Base-by-base conservation (phyloP, 2,113 vertebrate genomes). In the Turdus rufiventris region DNA sequence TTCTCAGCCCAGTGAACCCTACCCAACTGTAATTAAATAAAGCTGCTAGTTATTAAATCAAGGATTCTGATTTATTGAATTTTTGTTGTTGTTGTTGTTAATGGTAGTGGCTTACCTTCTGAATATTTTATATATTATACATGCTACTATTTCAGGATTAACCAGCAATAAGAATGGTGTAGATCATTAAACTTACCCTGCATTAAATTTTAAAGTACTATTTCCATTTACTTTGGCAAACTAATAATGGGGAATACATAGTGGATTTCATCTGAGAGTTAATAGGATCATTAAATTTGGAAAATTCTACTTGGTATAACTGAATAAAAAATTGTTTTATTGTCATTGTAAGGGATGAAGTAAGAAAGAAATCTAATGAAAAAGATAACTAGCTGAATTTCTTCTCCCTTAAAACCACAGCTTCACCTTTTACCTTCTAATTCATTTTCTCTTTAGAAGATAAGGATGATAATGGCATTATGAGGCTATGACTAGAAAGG, bases 221-320 rank as follows among this genome's bases (percentile, higher is more conserved):
- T 89, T 94, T 93, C 88, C 78, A 95, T 93, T 93, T 94, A 72
- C 67, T 93, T 91, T 95, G 88, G 82, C 85, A 95, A 94, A 93
- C 54, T 81, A 96, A 88, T 85, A 85, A 85, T 70, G 40, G 91
- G 54, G 74, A 93, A 87, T 81, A 91, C 53, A 87, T 66, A 74
- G 80, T 84, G 51, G 62, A 89, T 95, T 93, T 93, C 78, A 82
- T 68, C 75, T 89, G 85, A 88, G 40, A 82, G 53, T 88, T 96
- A 94, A 91, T 85, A 72, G 95, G 48, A 88, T 91, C 74, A 91
- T 89, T 91, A 91, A 75, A 87, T 42, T 82, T 88, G 54, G 45
- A 79, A 89, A 91, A 61, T 42, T 74, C 0, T 0, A n/a, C 42
- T 78, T 3, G 1, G 71, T 82, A 71, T 65, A 87, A 91, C 57